Base-by-base conservation (phyloP, 2,113 vertebrate genomes). In the Eulemur macaco region DNA sequence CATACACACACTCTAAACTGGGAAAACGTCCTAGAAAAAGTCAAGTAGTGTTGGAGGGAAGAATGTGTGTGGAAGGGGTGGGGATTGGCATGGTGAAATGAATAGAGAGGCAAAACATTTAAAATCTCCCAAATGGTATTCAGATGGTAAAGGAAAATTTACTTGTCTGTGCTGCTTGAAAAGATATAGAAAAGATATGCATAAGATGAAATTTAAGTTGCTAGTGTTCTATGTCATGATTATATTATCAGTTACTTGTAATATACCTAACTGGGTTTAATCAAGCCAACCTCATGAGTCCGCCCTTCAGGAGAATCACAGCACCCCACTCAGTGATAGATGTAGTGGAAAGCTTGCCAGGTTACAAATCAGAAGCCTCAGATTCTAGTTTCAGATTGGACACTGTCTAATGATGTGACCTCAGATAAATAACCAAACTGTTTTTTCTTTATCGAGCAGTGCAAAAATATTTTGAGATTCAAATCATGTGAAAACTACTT, bases 381-480 rank as follows among this genome's bases (percentile, higher is more conserved):
- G 23, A 29, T 69, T 64, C 29, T 56, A 29, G 31, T 21, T 52
- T 89, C 86, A 69, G 8, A 34, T 74, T n/a, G 6, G 15, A 9
- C 1, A 56, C 4, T 69, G 4, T 1, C 15, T 73, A 11, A 82
- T 42, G 58, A n/a, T 39, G 4, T 73, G 39, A 86, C 6, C n/a
- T 76, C 66, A 66, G 29, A 29, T 74, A 80, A 80, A 10, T 76
- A 63, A 87, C 2, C 58, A 63, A 90, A 74, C 14, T 68, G 2
- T 97, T 91, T 50, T 11, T 77, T 87, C 29, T 74, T 89, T 71
- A 76, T n/a, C 6, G 86, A 92, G 29, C 37, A 89, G 25, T 29
- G 2, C 71, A 17, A 92, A 86, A 95, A 15, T 50, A 77, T 63
- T 80, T 64, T 80, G 50, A 86, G 42, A 86, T 78, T 82, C 54